Evolutionary conservation across 2,113 vertebrate genomes (phyloP), one percentile per base, ranked within the genome.

Genomic region (Talpa occidentalis): DNA sequence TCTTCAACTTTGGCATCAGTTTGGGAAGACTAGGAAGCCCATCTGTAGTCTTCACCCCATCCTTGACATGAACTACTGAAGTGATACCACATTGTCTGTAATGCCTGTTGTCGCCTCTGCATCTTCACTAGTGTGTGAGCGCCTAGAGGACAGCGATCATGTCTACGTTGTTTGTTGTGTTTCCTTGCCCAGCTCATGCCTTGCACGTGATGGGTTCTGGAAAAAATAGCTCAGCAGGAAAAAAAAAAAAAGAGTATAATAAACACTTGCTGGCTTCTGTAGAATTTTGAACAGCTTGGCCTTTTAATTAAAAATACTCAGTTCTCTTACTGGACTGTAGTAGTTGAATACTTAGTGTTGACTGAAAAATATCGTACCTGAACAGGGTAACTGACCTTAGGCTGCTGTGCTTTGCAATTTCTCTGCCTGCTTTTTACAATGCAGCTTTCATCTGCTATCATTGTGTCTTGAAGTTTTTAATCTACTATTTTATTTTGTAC

Each of bases 241-340:
- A 6, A 52, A 21, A 10, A 19, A 6, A 52, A 21, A 32, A 26
- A n/a, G 49, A 37, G 16, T 66, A 5, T 72, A 42, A 12, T 11
- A 22, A 90, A 69, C 40, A 62, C 32, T 64, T 62, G 28, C 28
- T 11, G 64, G 10, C 11, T 30, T 54, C 73, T 76, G 24, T 67
- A 86, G 88, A 67, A 80, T 90, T 93, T 81, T 37, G 21, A 70
- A 35, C 16, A 80, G 44, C 15, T 76, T 70, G 84, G 30, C 10
- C 70, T 74, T 81, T 94, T 77, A 64, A n/a, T 70, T 62, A 66
- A 26, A 76, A 69, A n/a, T 56, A 49, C 4, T 70, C 4, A 14
- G 0, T 73, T 72, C 30, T 77, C 84, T 91, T 47, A 32, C 42
- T 93, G 9, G 21, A 7, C 24, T 49, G 0, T 56, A 56, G 30